phyloP scores from a whole-genome alignment of 2,888 invertebrate species.

The Sphaeridia pumilis region DNA sequence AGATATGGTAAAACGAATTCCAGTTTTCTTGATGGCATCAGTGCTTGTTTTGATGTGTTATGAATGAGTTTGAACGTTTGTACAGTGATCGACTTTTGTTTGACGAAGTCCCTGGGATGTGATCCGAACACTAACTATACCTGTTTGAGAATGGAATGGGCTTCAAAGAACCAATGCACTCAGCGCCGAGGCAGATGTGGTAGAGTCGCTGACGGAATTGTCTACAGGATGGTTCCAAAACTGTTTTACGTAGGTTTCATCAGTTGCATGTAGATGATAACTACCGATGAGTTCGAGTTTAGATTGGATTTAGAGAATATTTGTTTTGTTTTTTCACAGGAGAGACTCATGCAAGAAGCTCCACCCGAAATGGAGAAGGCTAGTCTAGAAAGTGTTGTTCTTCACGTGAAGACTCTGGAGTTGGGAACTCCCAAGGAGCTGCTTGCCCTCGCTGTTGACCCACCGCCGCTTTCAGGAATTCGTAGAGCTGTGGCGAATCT shows the following conservation, averaged over 20 bases:
- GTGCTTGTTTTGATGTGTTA: neutral
- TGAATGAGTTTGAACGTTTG: slow-evolving; percentile 20
- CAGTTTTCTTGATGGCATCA: neutral
- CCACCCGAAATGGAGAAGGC: slow-evolving; percentile 66
- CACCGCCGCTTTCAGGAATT: slow-evolving; percentile 72
- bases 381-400: slow-evolving; percentile 65
- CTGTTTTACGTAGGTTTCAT: slow-evolving; percentile 49
- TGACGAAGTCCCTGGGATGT: slow-evolving; percentile 67
- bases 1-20: slow-evolving; percentile 52
- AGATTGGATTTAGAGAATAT: too few species aligned
- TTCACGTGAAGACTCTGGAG: slow-evolving; percentile 68
- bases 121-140: slow-evolving; percentile 68
- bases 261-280: neutral
- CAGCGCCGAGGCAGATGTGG: slow-evolving; percentile 88
- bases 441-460: slow-evolving; percentile 70
- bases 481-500: slow-evolving; percentile 66
- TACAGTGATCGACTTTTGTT: slow-evolving; percentile 84
- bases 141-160: slow-evolving; percentile 69
- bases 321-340: slow-evolving; percentile 8
- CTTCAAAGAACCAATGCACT: slow-evolving; percentile 74
- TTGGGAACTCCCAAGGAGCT: slow-evolving; percentile 69
- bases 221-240: slow-evolving; percentile 64
- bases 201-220: slow-evolving; percentile 64
- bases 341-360: slow-evolving; percentile 41
- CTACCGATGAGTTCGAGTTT: neutral